Base-by-base conservation (phyloP, 2,797 vertebrate genomes). In the Molothrus aeneus region DNA sequence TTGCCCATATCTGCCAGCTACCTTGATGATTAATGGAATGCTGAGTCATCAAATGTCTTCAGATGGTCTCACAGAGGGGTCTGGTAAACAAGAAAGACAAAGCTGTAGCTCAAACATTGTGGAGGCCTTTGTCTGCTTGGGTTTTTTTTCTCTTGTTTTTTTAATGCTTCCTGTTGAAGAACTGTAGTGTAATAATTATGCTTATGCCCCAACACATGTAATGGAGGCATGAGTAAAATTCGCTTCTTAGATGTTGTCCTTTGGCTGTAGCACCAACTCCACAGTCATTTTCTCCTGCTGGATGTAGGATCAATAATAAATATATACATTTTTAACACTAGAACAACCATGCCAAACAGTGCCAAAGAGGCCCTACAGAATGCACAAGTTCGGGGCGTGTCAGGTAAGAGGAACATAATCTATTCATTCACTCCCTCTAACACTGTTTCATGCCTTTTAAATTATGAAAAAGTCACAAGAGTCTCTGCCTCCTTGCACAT, bases 381-480 rank as follows among this genome's bases (percentile, higher is more conserved):
- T 38, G 28, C 34, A 72, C 15, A 60, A 13, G 7, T 60, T 73
- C 60, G 24, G 28, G 40, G 15, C 0, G 0, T 51, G 18, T 36
- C 51, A 82, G 29, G n/a, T 50, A 71, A 74, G 54, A 90, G 20
- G 36, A 69, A 47, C 15, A 40, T 54, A 61, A 57, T 59, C 61
- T 65, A 6, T 74, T 78, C 11, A n/a, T 75, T 86, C 70, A 54
- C 40, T 90, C 59, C 18, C 24, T 77, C 48, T 68, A 47, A 68
- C 22, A 36, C 61, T 70, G n/a, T 70, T 86, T 57, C 56, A 21
- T 92, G 82, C 63, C 65, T 93, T 83, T 88, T 66, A 70, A 92
- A 84, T 92, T 81, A 88, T 45, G 34, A 32, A 80, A 75, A 93
- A 86, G 56, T 92, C 63, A 86, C 54, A 61, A 72, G 63, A 82